Base-by-base conservation (phyloP, 35 echinoderm and acorn worm species). In the Hemicentrotus pulcherrimus region DNA sequence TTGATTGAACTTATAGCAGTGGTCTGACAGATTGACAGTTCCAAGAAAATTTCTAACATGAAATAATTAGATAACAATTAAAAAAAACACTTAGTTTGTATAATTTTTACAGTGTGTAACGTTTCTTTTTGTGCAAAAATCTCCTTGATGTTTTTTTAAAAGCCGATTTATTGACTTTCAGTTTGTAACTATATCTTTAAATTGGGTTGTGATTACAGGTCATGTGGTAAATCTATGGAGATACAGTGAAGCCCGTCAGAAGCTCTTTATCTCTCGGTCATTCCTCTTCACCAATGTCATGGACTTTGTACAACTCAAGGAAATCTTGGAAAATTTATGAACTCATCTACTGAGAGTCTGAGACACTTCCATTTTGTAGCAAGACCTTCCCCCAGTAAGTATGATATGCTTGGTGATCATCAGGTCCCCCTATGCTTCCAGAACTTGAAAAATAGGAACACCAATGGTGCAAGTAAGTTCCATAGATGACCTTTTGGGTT, bases 151-250 rank as follows among this genome's bases (percentile, higher is more conserved):
- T 50, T 55, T 14, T 12, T 55, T 41, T 41, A 1, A 41, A 41
- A 41, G 35, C 35, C 0, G 35, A 41, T 41, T 41, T 3, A 41
- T 41, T 1, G 50, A 55, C 50, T 55, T 55, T 55, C 10, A 6
- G 50, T 55, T 55, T 12, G 2, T 55, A 55, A 55, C 9, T 55
- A 9, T 55, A 11, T 55, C 50, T 55, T 94, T 30, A 90, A 22
- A 24, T 90, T 71, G 8, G 9, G 88, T 95, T 86, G 32, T 31
- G 28, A 86, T 86, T 86, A 13, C 94, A 97, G 97, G 97, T 96
- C 94, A 96, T 32, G 90, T 96, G 59, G 88, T 97, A 16, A 97
- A 96, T 88, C 88, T 97, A 86, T 97, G 97, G 97, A 86, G 95
- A 47, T 97, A 92, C 65, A 95, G 88, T 31, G 91, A 86, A 16